These are phyloP conservation scores for Lycorma delicatula DNA, from an alignment of 1,140 invertebrate genomes.

Conservation along the genomic window DNA sequence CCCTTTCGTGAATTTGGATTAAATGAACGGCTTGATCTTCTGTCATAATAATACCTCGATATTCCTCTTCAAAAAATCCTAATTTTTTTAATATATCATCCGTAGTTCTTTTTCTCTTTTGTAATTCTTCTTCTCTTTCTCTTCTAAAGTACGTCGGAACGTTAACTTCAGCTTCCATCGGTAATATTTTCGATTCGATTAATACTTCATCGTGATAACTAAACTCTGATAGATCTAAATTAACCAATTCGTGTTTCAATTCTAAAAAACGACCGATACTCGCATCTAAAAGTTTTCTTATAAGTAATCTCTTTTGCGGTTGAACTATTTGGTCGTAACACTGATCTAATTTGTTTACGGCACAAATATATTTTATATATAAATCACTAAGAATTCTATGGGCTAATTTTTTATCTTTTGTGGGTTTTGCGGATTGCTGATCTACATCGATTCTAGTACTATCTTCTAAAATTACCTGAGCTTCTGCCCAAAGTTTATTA, in stretches of 20 bases:
- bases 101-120: slow-evolving; percentile 50
- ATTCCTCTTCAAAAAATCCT: slow-evolving; percentile 54
- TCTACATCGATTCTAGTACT: slow-evolving; percentile 52
- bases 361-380: slow-evolving; percentile 70
- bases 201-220: slow-evolving; percentile 78
- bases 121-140: slow-evolving; percentile 53
- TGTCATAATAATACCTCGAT: slow-evolving; percentile 47
- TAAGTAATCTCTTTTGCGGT: slow-evolving; percentile 77
- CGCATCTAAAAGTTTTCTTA: slow-evolving; percentile 70
- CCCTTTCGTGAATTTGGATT: slow-evolving; percentile 84
- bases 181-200: slow-evolving; percentile 45
- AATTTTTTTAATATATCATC: slow-evolving; percentile 54
- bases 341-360: slow-evolving; percentile 63
- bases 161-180: slow-evolving; percentile 36
- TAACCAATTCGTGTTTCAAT: slow-evolving; percentile 75
- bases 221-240: slow-evolving; percentile 74
- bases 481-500: slow-evolving; percentile 53
- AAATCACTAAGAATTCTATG: slow-evolving; percentile 48
- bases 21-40: slow-evolving; percentile 75
- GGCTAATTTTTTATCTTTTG: slow-evolving; percentile 50
- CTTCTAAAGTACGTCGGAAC: slow-evolving; percentile 59
- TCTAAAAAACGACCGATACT: slow-evolving; percentile 66
- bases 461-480: slow-evolving; percentile 52
- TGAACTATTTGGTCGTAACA: slow-evolving; percentile 87
- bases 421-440: slow-evolving; percentile 49